phyloP scores from a whole-genome alignment of 1,140 invertebrate genomes.

The Phymorhynchus buccinoides region DNA sequence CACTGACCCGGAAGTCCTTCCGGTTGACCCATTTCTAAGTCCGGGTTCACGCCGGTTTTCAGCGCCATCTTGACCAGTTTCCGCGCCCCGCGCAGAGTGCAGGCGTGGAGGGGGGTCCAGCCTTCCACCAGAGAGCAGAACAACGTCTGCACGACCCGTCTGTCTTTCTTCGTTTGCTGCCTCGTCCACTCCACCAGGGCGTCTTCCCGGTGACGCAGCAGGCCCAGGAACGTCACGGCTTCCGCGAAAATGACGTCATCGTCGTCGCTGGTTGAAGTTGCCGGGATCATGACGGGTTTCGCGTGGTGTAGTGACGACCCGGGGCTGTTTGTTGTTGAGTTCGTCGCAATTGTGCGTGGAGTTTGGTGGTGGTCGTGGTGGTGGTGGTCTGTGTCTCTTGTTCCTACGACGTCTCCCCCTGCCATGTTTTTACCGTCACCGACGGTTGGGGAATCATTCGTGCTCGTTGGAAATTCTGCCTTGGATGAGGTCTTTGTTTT shows the following conservation, averaged over 20 bases:
- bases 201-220: constrained; percentile 60
- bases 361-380: neutral
- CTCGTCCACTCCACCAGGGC: constrained; percentile 57
- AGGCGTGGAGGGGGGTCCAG: constrained; percentile 69
- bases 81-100: constrained; percentile 60
- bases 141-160: constrained; percentile 53
- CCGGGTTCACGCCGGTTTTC: constrained; percentile 57
- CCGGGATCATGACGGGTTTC: too few species aligned
- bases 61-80: constrained; percentile 65
- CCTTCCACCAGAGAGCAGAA: constrained; percentile 61
- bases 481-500: too few species aligned
- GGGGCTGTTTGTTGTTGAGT: too few species aligned
- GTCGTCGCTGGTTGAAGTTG: neutral
- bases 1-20: constrained; percentile 63
- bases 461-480: too few species aligned
- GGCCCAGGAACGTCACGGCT: constrained; percentile 58
- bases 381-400: too few species aligned
- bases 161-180: constrained; percentile 58
- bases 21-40: constrained; percentile 62
- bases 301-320: too few species aligned
- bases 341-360: neutral
- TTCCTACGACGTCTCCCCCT: too few species aligned
- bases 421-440: too few species aligned
- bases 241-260: constrained; percentile 39
- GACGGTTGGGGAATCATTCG: too few species aligned